Percentiles rank a stretch among this genome's conserved stretches.
These are phyloP conservation scores for Ciconia maguari DNA, from an alignment of 2,113 vertebrate species.

Conservation along the genomic window DNA sequence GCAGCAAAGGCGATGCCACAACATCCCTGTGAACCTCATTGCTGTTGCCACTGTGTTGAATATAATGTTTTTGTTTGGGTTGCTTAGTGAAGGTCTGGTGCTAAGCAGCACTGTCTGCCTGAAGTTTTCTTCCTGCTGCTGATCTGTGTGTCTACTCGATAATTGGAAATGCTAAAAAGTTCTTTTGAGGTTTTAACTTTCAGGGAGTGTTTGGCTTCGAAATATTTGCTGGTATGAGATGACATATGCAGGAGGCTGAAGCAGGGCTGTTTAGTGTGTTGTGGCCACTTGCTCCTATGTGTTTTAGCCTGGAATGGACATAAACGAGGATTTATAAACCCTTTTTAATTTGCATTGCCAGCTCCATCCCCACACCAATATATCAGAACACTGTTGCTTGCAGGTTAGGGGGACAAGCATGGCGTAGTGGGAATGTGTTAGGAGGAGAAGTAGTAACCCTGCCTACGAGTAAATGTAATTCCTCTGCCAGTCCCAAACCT, in stretches of 20 bases:
- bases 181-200: not conserved
- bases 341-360: not conserved
- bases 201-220: not conserved
- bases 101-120: not conserved
- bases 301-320: not conserved
- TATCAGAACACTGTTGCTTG: not conserved
- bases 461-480: not conserved
- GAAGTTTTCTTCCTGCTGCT: not conserved
- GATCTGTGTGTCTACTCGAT: not conserved
- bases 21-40: not conserved
- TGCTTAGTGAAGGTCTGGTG: not conserved
- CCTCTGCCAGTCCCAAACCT: not conserved
- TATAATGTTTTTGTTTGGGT: not conserved
- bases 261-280: not conserved
- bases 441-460: not conserved
- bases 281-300: not conserved
- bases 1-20: accelerated
- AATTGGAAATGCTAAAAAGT: not conserved
- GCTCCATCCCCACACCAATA: not conserved
- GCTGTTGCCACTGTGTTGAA: not conserved
- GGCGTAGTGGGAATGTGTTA: not conserved
- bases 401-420: not conserved
- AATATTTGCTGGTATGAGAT: not conserved
- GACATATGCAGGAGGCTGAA: not conserved
- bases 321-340: not conserved